Percentiles rank a stretch among this genome's conserved stretches.
Evolutionary conservation across 2,888 invertebrate species (phyloP).

Genomic region (Spodoptera picta): DNA sequence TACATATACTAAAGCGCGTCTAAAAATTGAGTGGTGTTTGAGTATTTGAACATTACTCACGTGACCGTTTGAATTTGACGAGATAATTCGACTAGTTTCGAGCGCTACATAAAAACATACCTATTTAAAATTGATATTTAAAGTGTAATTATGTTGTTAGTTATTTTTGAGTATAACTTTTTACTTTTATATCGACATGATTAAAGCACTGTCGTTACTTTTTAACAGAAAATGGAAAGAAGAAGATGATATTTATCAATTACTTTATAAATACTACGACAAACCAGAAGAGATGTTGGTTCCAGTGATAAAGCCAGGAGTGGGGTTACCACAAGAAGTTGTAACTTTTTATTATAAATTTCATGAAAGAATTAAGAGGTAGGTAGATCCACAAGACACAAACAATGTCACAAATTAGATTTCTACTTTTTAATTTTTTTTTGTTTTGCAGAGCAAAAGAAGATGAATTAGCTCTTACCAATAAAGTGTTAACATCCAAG

Average conservation of each 20-base stretch:
- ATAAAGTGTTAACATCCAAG: conserved; percentile 58
- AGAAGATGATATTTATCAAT: conserved; percentile 79
- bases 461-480: conserved; percentile 64
- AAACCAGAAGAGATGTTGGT: conserved; percentile 82
- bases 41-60: too few species aligned
- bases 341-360: conserved; percentile 70
- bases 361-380: conserved; percentile 73
- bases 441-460: conserved; percentile 65
- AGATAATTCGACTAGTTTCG: too few species aligned
- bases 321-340: conserved; percentile 71
- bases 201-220: not conserved
- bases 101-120: too few species aligned
- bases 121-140: too few species aligned
- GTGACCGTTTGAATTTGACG: too few species aligned
- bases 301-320: conserved; percentile 75
- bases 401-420: too few species aligned
- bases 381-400: conserved; percentile 17
- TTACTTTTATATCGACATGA: too few species aligned
- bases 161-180: too few species aligned
- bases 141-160: too few species aligned
- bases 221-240: conserved; percentile 75
- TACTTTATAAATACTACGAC: conserved; percentile 80
- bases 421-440: not conserved
- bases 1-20: too few species aligned
- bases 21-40: too few species aligned